Base-by-base conservation (phyloP, 2,888 invertebrate species). In the Drosophila nigricruria region DNA sequence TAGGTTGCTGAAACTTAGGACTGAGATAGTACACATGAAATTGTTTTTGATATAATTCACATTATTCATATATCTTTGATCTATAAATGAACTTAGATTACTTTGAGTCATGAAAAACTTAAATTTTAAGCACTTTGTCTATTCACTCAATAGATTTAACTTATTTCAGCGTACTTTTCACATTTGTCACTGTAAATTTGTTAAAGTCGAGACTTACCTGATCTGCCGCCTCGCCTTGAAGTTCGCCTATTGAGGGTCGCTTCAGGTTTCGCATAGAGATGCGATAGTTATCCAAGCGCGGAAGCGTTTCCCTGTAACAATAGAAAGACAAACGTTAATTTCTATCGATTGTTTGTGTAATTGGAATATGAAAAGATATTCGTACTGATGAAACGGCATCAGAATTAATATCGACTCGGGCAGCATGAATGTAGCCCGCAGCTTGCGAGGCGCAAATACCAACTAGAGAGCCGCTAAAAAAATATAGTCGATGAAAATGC, bases 201-300 rank as follows among this genome's bases (percentile, higher is more conserved):
- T 25, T 38, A 10, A 0, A 36, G 9, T 38, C 1, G 3, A n/a
- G 38, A 80, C 89, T 91, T 88, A 93, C 93, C 90, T 91, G 89
- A 67, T 92, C 91, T 9, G 85, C 77, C 23, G 90, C 84, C 72
- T 95, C 95, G 25, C 96, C 96, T 88, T 97, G 97, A 49, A 97
- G 93, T 89, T 97, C 97, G 23, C 97, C 97, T 64, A 97, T 94
- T 27, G 97, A 97, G 1, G 97, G 97, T 74, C 97, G 94, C 91
- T 97, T 97, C 58, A 95, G 92, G 0, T 96, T 96, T 79, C 96
- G 94, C 87, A 96, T 95, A 0, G 96, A 96, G 91, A 96, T 95
- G 89, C 96, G 94, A 91, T 97, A 97, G 92, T 97, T 96, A 90
- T 97, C 97, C 93, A 96, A 94, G 64, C 97, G 94, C 0, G 97